Base-by-base conservation (phyloP, 1,140 invertebrate species). In the Musca domestica region DNA sequence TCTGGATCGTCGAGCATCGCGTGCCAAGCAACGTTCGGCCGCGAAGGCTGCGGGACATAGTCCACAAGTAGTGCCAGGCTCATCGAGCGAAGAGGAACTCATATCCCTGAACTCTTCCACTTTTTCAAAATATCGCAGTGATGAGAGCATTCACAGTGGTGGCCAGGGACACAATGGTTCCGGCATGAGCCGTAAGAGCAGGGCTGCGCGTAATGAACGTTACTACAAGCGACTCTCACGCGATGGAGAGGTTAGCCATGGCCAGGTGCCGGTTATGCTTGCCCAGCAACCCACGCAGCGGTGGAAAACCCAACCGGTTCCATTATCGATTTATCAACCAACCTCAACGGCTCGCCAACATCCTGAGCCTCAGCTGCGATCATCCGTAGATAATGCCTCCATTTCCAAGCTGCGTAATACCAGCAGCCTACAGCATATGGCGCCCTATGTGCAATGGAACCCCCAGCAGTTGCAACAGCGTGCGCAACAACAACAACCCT, bases 171-270 rank as follows among this genome's bases (percentile, higher is more conserved):
- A 83, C 70, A 81, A 76, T 61, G 81, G 81, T 14, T 72, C 71
- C 52, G 68, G 65, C 0, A 73, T 72, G 25, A 86, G 78, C 67
- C 81, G 84, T 17, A 82, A 83, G 66, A 86, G 87, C 23, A 84
- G 91, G 64, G 86, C 87, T 19, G 90, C 91, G 0, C 84, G 92
- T 71, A 93, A 91, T 56, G 92, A 93, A 78, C 84, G 92, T 30
- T 92, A 92, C 73, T 87, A 91, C 54, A 91, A 91, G 74, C 83
- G 92, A 34, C 82, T 91, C 58, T 91, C 89, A 3, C 84, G 87
- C 46, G 90, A 92, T 68, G 89, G 85, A 20, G 84, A 86, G 67
- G 65, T 63, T 20, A 70, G 66, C 27, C 64, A 46, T 34, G 66
- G 66, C 2, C 58, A 56, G 20, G 65, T 67, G 9, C 69, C 69